Conservation (phyloP, 1,140 invertebrate species). For the Aplysia californica region DNA sequence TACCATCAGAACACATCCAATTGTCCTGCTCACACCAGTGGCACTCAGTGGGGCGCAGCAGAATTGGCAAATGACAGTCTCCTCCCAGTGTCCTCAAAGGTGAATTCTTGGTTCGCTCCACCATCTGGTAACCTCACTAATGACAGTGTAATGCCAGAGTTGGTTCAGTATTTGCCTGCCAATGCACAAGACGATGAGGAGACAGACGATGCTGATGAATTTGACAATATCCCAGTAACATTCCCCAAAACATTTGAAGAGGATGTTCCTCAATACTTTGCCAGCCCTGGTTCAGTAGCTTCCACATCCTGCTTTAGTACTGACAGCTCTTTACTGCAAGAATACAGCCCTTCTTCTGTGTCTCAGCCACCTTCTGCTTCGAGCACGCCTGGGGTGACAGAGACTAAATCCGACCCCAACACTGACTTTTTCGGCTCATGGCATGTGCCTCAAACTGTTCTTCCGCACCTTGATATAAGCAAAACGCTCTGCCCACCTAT, state of each 20-base stretch:
- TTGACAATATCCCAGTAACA: not conserved
- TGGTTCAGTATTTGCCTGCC: not conserved
- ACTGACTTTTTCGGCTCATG: not conserved
- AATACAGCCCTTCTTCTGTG: not conserved
- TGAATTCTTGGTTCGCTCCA: not conserved
- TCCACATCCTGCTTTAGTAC: not conserved
- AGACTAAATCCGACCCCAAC: not conserved
- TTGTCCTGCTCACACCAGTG: too few species aligned
- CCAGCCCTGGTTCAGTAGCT: not conserved
- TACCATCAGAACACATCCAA: not conserved
- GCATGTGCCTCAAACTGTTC: not conserved
- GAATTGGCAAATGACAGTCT: too few species aligned
- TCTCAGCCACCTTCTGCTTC: slow-evolving; percentile 11
- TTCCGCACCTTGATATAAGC: too few species aligned
- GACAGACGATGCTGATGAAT: slow-evolving; percentile 31
- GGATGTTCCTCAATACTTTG: not conserved
- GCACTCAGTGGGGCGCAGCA: too few species aligned
- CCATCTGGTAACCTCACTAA: not conserved
- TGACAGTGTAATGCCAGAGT: not conserved
- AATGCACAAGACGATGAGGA: slow-evolving; percentile 13
- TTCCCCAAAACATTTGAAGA: not conserved
- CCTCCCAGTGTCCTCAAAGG: not conserved
- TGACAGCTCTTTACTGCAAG: not conserved
- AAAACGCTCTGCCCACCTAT: not conserved
- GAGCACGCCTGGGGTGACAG: slow-evolving; percentile 3